A percentile compares a stretch with the other conserved stretches of the same genome.
These are phyloP conservation scores for Leptosomus discolor DNA, from an alignment of 2,113 vertebrate genomes.

Conservation along the genomic window DNA sequence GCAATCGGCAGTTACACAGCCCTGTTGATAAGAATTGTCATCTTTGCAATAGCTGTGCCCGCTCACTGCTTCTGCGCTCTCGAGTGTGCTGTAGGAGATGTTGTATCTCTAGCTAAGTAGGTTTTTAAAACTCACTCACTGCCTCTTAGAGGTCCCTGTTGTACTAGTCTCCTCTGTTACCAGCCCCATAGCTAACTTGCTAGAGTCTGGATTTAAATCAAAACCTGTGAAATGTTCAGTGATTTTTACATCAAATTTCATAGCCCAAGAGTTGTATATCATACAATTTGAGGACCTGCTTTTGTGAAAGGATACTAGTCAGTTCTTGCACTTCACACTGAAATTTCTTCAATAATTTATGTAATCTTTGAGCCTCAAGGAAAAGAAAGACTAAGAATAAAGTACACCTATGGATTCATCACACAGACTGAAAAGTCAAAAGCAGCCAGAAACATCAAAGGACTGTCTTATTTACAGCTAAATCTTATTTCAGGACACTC, in stretches of 20 bases:
- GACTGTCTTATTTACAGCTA: background rate
- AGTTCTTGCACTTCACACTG: background rate
- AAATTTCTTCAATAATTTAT: background rate
- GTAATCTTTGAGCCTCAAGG: background rate
- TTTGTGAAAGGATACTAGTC: background rate
- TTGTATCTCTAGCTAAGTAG: background rate
- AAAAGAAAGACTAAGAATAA: background rate
- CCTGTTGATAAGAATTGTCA: background rate
- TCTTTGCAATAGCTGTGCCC: background rate
- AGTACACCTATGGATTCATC: background rate
- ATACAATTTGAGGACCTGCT: background rate
- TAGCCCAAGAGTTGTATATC: background rate
- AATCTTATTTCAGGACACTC: background rate
- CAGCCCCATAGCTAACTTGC: background rate
- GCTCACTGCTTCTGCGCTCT: background rate
- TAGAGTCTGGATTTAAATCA: background rate
- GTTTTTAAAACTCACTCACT: background rate
- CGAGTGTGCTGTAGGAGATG: background rate
- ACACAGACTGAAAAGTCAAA: background rate
- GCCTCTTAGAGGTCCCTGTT: background rate
- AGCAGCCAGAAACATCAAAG: conserved; percentile 6
- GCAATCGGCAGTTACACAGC: background rate
- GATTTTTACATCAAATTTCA: background rate
- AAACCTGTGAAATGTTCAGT: background rate
- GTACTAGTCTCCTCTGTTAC: background rate